Percentiles rank a stretch among this genome's conserved stretches.
These are phyloP conservation scores for Drosophila azteca DNA, from an alignment of 1,140 invertebrate genomes.

Conservation along the genomic window DNA sequence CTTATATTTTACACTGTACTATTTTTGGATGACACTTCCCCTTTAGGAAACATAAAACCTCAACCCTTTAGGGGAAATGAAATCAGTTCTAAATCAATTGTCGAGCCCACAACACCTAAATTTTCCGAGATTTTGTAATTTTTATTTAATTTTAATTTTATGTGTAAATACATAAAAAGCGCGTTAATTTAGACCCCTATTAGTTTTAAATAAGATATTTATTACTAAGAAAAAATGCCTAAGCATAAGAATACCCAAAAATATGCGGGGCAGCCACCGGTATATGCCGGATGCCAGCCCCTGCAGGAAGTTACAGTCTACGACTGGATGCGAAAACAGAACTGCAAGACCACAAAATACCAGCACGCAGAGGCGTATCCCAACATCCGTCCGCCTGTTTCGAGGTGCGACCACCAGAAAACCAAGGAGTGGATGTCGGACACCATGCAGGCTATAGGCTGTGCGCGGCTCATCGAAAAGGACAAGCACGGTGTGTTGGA, in stretches of 20 bases:
- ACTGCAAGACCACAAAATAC: constrained; percentile 38
- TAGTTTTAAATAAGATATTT: constrained; percentile 5
- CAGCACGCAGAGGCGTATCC: constrained; percentile 39
- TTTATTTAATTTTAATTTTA: too few relatives aligned
- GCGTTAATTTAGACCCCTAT: not conserved
- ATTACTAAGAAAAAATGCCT: not conserved
- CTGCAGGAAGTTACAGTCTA: constrained; percentile 1
- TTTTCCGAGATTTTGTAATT: not conserved
- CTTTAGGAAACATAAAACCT: too few relatives aligned
- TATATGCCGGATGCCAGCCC: too few relatives aligned
- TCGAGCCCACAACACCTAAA: constrained; percentile 23
- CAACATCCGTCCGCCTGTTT: constrained; percentile 39
- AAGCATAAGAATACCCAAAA: not conserved
- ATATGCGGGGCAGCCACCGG: too few relatives aligned
- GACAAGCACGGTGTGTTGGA: constrained; percentile 32
- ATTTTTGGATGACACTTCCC: too few relatives aligned
- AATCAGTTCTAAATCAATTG: constrained; percentile 9
- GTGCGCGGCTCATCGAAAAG: constrained; percentile 17
- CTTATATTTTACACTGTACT: too few relatives aligned
- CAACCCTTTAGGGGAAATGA: too few relatives aligned
- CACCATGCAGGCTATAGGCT: constrained; percentile 26
- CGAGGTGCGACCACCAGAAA: constrained; percentile 14
- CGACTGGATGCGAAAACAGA: constrained; percentile 42
- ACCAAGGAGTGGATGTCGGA: constrained; percentile 15
- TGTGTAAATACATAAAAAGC: too few relatives aligned